Evolutionary conservation across 2,113 vertebrate genomes (phyloP).

Genomic region (Silurus glanis): DNA sequence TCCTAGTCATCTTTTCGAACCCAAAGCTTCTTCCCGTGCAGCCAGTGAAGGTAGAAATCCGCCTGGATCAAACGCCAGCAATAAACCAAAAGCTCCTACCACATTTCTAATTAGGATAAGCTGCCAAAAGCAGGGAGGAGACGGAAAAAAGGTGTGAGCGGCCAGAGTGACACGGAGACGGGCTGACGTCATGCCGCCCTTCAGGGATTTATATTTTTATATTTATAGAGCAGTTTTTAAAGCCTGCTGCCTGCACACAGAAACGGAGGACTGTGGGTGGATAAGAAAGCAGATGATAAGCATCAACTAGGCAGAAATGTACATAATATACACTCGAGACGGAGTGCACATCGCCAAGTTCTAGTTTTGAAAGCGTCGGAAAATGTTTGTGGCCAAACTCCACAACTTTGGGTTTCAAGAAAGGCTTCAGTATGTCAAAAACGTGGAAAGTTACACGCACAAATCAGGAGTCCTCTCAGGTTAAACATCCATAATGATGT

Average conservation of each 20-base stretch:
- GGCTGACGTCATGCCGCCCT: slow-evolving; percentile 42
- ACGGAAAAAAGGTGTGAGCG: slow-evolving; percentile 8
- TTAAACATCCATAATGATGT: too few species aligned
- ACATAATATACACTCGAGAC: neutral
- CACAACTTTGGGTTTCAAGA: neutral
- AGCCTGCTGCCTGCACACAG: slow-evolving; percentile 31
- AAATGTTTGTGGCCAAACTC: neutral
- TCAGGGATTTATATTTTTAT: slow-evolving; percentile 41
- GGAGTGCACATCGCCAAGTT: neutral
- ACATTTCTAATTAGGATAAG: slow-evolving; percentile 41
- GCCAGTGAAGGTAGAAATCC: neutral
- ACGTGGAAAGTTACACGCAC: too few species aligned
- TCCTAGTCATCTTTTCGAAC: neutral
- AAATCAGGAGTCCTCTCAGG: too few species aligned
- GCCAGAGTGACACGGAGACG: slow-evolving; percentile 39
- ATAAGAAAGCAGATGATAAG: slow-evolving; percentile 11
- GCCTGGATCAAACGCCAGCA: slow-evolving; percentile 37
- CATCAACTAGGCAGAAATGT: neutral
- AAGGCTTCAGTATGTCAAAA: too few species aligned
- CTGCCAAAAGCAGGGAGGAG: slow-evolving; percentile 29
- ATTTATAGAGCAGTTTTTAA: slow-evolving; percentile 56
- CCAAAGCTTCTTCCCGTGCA: neutral
- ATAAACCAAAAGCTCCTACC: slow-evolving; percentile 43
- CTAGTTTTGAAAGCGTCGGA: neutral
- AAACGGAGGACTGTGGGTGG: slow-evolving; percentile 23